These are phyloP conservation scores for Emydocephalus ijimae DNA, from an alignment of 2,113 vertebrate species.

Conservation along the genomic window DNA sequence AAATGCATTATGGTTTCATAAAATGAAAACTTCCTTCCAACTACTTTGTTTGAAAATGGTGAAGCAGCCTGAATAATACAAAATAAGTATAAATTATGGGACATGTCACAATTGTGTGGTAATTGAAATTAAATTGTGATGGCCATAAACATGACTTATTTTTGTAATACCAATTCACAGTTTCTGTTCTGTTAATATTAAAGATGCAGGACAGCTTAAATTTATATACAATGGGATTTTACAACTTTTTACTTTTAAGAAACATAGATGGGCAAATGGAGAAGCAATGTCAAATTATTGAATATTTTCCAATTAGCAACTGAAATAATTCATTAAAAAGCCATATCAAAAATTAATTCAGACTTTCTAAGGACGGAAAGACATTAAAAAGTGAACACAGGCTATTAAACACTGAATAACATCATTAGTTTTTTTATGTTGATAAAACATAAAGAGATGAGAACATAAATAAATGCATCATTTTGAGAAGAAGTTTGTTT, in stretches of 20 bases:
- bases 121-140: background rate
- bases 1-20: slow-evolving; percentile 26
- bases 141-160: background rate
- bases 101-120: background rate
- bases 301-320: background rate
- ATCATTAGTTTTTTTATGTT: background rate
- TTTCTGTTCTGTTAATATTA: slow-evolving; percentile 1
- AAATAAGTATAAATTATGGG: background rate
- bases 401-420: background rate
- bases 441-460: background rate
- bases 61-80: slow-evolving; percentile 12
- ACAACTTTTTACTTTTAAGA: background rate
- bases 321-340: background rate
- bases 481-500: background rate
- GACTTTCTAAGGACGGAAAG: background rate
- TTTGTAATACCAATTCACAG: slow-evolving; percentile 5
- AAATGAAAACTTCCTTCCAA: background rate
- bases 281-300: background rate
- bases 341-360: background rate
- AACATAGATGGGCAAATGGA: background rate
- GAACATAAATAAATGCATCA: background rate
- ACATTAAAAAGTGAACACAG: background rate
- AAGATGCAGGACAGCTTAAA: background rate
- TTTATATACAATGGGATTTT: background rate
- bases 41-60: background rate